Evolutionary conservation across 2,113 vertebrate genomes (phyloP).

Genomic region (Tamias sibiricus): DNA sequence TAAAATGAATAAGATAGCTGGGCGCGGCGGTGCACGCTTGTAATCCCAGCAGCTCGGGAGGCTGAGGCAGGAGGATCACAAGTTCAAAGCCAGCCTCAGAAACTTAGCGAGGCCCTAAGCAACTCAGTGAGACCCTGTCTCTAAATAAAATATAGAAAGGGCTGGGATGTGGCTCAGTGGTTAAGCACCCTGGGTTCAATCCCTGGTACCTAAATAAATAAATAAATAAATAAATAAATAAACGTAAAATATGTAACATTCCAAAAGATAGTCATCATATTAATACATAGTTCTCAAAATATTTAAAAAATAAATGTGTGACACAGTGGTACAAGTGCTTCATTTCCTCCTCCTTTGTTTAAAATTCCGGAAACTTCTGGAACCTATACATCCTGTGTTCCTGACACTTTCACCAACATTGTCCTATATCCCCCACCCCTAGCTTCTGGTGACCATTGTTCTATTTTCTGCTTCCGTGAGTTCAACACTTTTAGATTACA

Average conservation of each 20-base stretch:
- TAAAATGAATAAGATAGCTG: constrained; percentile 12
- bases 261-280: neutral
- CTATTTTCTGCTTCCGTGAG: neutral
- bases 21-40: too few relatives aligned
- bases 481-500: neutral
- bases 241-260: neutral
- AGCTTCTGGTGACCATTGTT: neutral
- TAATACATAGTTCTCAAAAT: neutral
- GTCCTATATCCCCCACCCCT: too few relatives aligned
- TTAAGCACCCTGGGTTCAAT: too few relatives aligned
- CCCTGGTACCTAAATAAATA: too few relatives aligned
- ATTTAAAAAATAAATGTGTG: neutral
- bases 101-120: too few relatives aligned
- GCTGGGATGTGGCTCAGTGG: too few relatives aligned
- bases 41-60: too few relatives aligned
- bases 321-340: neutral
- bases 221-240: constrained; percentile 3
- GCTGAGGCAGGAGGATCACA: too few relatives aligned
- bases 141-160: too few relatives aligned
- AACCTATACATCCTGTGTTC: neutral
- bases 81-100: too few relatives aligned
- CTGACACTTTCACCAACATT: neutral
- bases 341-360: neutral
- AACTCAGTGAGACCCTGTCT: too few relatives aligned
- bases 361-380: neutral